phyloP scores from a whole-genome alignment of 2,113 vertebrate species.

The Nestor notabilis region DNA sequence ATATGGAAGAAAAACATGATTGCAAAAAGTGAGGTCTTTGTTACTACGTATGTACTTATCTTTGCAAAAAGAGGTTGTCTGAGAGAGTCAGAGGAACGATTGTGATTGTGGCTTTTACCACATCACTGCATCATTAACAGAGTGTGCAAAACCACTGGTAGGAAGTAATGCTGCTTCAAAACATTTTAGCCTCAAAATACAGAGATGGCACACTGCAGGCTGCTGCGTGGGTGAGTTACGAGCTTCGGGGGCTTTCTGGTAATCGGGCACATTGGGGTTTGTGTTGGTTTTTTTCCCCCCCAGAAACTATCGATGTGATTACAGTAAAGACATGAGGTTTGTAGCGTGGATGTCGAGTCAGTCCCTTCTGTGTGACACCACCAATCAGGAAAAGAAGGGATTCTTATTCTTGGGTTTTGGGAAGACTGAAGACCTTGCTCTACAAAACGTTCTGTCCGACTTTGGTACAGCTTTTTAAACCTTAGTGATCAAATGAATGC shows the following conservation, averaged over 20 bases:
- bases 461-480: not conserved
- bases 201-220: not conserved
- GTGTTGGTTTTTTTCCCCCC: not conserved
- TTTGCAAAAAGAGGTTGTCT: not conserved
- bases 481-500: not conserved
- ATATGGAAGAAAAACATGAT: not conserved
- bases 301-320: not conserved
- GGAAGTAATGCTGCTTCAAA: not conserved
- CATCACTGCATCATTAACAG: not conserved
- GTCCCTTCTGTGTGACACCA: not conserved
- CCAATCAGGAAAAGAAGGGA: not conserved
- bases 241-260: not conserved
- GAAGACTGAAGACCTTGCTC: not conserved
- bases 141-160: not conserved
- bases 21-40: not conserved
- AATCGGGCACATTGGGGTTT: not conserved
- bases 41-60: not conserved
- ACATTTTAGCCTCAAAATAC: not conserved
- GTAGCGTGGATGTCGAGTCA: not conserved
- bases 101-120: not conserved
- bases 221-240: not conserved
- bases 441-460: not conserved
- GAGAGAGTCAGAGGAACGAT: not conserved
- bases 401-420: not conserved
- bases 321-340: not conserved